Evolutionary conservation across 2,888 invertebrate genomes (phyloP).

Genomic region (Eugnorisma glareosa): DNA sequence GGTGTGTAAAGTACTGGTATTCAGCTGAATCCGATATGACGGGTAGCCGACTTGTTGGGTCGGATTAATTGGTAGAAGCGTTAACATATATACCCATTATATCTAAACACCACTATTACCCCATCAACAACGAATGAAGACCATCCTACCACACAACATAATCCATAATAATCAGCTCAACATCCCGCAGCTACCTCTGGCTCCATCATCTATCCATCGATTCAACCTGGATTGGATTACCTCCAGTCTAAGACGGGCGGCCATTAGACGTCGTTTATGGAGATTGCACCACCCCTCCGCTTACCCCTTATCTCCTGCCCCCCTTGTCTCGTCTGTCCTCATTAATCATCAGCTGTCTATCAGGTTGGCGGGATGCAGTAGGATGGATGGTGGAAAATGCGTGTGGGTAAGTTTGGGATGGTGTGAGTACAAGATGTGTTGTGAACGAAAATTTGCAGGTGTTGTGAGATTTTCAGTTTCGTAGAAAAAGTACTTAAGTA

Average conservation of each 20-base stretch:
- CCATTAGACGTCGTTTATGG: slow-evolving; percentile 81
- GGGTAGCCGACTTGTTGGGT: background rate
- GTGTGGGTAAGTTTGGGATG: background rate
- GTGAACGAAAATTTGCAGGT: background rate
- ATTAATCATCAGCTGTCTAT: slow-evolving; percentile 75
- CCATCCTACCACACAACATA: background rate
- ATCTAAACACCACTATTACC: background rate
- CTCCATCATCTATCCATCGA: slow-evolving; percentile 40
- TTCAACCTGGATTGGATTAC: slow-evolving; percentile 72
- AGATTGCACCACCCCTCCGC: slow-evolving; percentile 69
- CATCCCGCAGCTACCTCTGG: background rate
- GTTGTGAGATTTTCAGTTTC: background rate
- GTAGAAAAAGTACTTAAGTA: background rate
- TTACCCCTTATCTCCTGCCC: slow-evolving; percentile 25
- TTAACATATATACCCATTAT: too few relatives aligned
- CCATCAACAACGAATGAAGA: background rate
- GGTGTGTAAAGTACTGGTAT: background rate
- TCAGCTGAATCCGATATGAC: background rate
- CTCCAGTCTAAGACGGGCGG: slow-evolving; percentile 64
- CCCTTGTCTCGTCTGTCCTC: slow-evolving; percentile 53
- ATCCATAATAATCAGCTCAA: background rate
- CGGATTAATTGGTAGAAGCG: too few relatives aligned
- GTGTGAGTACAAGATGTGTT: background rate
- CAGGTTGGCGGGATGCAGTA: slow-evolving; percentile 57
- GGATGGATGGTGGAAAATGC: slow-evolving; percentile 21